Evolutionary conservation across 1,140 invertebrate species (phyloP), one percentile per base, ranked within the genome.

Genomic region (Macrotrachela quadricornifera): DNA sequence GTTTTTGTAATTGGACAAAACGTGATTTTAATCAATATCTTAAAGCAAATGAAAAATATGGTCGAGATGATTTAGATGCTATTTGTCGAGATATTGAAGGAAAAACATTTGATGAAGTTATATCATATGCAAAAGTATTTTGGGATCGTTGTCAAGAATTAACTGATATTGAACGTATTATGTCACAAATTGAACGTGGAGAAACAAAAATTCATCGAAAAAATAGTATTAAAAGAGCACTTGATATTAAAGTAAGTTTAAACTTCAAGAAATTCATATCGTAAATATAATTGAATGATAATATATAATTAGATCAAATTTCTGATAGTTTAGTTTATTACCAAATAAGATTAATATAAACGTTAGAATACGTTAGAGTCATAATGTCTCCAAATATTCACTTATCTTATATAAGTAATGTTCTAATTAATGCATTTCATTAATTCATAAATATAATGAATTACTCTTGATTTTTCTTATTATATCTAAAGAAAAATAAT

Each of bases 11-110:
- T 37, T 75, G 74, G 73, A 68, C 61, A 36, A 69, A 69, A 53
- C 57, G 73, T 54, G 92, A 99, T 64, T 99, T 99, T 67, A 92
- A 94, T 70, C 91, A 97, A 65, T 99, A 97, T 61, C 91, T 99
- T 46, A 95, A 78, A 82, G 77, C 90, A 0, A 95, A 94, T 70
- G 94, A 99, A 64, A 97, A 97, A 63, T 97, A 90, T 73, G 94
- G 94, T 0, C 74, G 92, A 50, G 86, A 95, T 66, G 92, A 99
- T 64, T 84, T 96, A 47, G 90, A 96, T 57, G 90, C 83, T 62
- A 97, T 99, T 62, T 85, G 86, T 0, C 85, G 86, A 64, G 92
- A 97, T 65, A 87, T 97, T 3, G 90, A 96, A 73, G 88, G 77
- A 10, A 99, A 97, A 71, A 85, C 84, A 1, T 85, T 85, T 0